phyloP scores from a whole-genome alignment of 2,797 vertebrate species.

The Sebastes aleutianus region DNA sequence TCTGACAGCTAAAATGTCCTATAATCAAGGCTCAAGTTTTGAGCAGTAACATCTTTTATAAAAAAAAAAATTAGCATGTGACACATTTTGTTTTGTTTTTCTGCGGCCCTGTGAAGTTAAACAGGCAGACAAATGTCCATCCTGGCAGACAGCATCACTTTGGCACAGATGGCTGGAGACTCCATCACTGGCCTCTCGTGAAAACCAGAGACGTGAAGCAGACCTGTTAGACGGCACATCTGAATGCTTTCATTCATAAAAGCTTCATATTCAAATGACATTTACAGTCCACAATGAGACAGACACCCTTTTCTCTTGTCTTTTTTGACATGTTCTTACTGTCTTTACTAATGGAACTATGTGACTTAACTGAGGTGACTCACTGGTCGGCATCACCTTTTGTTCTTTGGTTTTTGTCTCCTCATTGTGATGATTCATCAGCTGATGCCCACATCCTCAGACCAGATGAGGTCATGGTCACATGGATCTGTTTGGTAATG shows the following conservation, averaged over 20 bases:
- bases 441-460: neutral
- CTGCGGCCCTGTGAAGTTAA: neutral
- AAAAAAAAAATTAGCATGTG: neutral
- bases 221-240: neutral
- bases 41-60: neutral
- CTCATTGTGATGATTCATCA: neutral
- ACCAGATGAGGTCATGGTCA: neutral
- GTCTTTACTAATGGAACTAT: neutral
- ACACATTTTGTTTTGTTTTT: too few relatives aligned
- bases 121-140: neutral
- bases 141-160: conserved; percentile 1
- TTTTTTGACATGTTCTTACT: neutral
- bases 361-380: conserved; percentile 6
- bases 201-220: neutral
- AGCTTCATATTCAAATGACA: neutral
- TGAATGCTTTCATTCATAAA: neutral
- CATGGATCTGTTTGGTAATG: neutral
- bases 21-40: too few relatives aligned
- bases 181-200: neutral
- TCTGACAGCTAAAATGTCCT: neutral
- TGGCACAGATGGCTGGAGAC: conserved; percentile 17
- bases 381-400: neutral
- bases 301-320: neutral
- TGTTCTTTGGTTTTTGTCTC: neutral
- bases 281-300: neutral